A percentile compares a stretch with the other conserved stretches of the same genome.
Evolutionary conservation across 2,888 invertebrate genomes (phyloP).

Genomic region (Chironomus tentans): DNA sequence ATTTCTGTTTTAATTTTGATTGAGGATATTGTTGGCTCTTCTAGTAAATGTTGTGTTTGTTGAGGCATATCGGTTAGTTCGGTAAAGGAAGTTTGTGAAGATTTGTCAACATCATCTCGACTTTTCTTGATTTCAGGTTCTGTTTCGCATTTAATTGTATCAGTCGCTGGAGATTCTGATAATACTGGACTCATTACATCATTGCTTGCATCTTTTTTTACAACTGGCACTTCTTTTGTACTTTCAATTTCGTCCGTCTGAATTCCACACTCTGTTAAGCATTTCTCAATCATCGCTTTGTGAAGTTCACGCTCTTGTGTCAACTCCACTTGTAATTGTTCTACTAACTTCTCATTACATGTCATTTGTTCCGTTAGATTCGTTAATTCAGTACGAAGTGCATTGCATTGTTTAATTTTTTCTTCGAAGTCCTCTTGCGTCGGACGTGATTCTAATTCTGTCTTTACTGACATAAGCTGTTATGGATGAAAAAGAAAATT

Average conservation of each 20-base stretch:
- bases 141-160: not conserved
- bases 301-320: not conserved
- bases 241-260: conserved; percentile 17
- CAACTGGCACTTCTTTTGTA: not conserved
- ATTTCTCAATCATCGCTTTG: not conserved
- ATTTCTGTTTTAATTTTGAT: not conserved
- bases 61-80: not conserved
- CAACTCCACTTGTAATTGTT: not conserved
- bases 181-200: not conserved
- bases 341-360: conserved; percentile 12
- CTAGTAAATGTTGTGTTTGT: not conserved
- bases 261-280: not conserved
- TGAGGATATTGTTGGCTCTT: not conserved
- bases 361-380: conserved; percentile 16
- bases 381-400: conserved; percentile 11
- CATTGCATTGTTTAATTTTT: conserved; percentile 24
- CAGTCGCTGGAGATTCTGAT: not conserved
- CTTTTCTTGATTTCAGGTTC: not conserved
- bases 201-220: not conserved
- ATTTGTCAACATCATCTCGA: not conserved
- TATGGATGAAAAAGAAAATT: not conserved
- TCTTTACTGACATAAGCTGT: conserved; percentile 18
- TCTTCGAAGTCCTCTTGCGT: conserved; percentile 9
- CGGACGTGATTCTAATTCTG: conserved; percentile 20
- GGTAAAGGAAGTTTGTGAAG: not conserved